Base-by-base conservation (phyloP, 2,797 vertebrate species). In the Anguilla megastoma region DNA sequence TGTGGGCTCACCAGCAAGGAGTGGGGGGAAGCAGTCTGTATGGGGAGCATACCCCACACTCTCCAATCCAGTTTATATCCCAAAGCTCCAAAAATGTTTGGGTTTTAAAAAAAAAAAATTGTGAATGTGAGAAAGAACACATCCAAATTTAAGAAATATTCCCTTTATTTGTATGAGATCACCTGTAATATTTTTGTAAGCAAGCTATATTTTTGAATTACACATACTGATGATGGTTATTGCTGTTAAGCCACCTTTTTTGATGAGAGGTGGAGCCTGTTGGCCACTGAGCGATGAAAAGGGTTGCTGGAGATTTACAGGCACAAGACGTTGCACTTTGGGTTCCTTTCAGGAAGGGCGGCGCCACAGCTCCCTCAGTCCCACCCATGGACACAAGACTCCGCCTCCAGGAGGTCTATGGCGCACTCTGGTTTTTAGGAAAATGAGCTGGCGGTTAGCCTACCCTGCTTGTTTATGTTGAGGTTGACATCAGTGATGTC, bases 401-500 rank as follows among this genome's bases (percentile, higher is more conserved):
- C 84, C 60, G 89, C 87, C 71, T 86, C 83, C 71, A 21, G 74
- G 89, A 21, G 87, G 90, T 90, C 89, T 85, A 86, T 16, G 27
- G 54, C 89, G 90, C 79, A 86, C 8, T 79, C 91, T 87, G 87
- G 89, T 93, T 91, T 84, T 88, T 71, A 45, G 76, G 92, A 95
- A 94, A 98, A 96, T 97, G 94, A 98, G 96, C 97, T 97, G 92
- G 91, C 96, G 86, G 82, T 83, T 18, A 52, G 24, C 52, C 30
- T 60, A 24, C 82, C 89, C 94, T 97, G 97, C 97, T 98, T 97
- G 97, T 98, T 91, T 97, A 96, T 97, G 96, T 97, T 96, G 96
- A 97, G 97, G 96, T 96, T 98, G 98, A 97, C 98, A 98, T 99
- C 98, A 98, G 97, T 98, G 98, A 98, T 98, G 98, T 99, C 98